phyloP scores from a whole-genome alignment of 2,113 vertebrate species.

The Terrapene triunguis region DNA sequence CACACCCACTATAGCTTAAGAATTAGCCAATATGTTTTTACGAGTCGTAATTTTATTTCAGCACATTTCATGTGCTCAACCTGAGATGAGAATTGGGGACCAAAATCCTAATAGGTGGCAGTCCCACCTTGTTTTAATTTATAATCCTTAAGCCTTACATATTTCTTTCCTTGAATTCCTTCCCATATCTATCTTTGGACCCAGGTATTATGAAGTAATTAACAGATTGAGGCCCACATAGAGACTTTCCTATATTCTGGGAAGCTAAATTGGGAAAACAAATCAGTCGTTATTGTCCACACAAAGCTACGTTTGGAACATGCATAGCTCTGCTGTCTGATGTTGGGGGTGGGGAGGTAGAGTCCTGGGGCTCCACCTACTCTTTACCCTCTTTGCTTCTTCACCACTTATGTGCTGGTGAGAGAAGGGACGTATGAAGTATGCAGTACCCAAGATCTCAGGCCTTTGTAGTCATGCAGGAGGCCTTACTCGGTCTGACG shows the following conservation, averaged over 20 bases:
- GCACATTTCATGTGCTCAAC: not conserved
- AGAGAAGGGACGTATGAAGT: not conserved
- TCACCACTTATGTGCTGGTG: not conserved
- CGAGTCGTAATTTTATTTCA: not conserved
- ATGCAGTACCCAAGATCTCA: not conserved
- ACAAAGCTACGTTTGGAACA: not conserved
- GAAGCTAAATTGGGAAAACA: not conserved
- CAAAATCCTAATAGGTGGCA: not conserved
- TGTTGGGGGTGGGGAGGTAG: no score
- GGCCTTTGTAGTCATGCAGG: not conserved
- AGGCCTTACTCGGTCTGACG: not conserved
- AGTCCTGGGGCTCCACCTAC: no score
- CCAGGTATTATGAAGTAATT: not conserved
- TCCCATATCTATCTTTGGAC: not conserved
- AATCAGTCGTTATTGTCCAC: not conserved
- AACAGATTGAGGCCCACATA: not conserved
- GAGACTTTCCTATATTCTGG: not conserved
- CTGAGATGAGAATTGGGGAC: not conserved
- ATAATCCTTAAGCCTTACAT: not conserved
- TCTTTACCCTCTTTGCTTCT: accelerated
- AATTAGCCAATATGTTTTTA: accelerated
- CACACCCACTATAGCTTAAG: not conserved
- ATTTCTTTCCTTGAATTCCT: not conserved
- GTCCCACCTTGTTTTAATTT: not conserved
- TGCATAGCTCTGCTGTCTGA: not conserved